Evolutionary conservation across 2,113 vertebrate genomes (phyloP).

Genomic region (Taurulus bubalis): DNA sequence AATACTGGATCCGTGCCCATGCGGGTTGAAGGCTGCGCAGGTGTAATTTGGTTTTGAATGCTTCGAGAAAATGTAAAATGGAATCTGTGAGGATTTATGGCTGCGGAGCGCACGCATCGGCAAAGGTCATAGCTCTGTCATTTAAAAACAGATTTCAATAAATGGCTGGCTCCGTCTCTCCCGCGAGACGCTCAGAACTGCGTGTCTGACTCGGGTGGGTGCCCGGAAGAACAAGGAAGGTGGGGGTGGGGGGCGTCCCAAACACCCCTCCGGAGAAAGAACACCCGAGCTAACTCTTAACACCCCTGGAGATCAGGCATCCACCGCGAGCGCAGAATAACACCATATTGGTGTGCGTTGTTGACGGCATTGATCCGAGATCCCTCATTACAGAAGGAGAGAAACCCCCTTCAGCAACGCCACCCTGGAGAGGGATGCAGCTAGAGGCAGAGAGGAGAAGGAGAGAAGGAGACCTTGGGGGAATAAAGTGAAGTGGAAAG

Average conservation of each 20-base stretch:
- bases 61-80: slow-evolving; percentile 76
- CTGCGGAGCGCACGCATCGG: slow-evolving; percentile 48
- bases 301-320: slow-evolving; percentile 65
- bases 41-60: slow-evolving; percentile 74
- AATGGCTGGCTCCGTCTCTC: slow-evolving; percentile 64
- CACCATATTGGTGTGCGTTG: slow-evolving; percentile 54
- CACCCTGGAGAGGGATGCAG: slow-evolving; percentile 65
- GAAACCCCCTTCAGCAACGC: slow-evolving; percentile 72
- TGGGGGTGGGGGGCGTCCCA: slow-evolving; percentile 43
- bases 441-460: neutral
- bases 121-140: slow-evolving; percentile 79
- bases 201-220: slow-evolving; percentile 63
- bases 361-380: slow-evolving; percentile 77
- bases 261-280: slow-evolving; percentile 63
- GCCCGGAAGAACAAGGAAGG: slow-evolving; percentile 43
- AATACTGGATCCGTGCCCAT: slow-evolving; percentile 49
- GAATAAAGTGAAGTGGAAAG: neutral
- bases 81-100: slow-evolving; percentile 77
- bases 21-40: slow-evolving; percentile 56
- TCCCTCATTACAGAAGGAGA: slow-evolving; percentile 77
- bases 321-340: slow-evolving; percentile 51
- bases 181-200: slow-evolving; percentile 48
- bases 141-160: slow-evolving; percentile 80
- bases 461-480: neutral
- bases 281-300: slow-evolving; percentile 71